Evolutionary conservation across 2,113 vertebrate species (phyloP), one percentile per base, ranked within the genome.

Genomic region (Laterallus jamaicensis): DNA sequence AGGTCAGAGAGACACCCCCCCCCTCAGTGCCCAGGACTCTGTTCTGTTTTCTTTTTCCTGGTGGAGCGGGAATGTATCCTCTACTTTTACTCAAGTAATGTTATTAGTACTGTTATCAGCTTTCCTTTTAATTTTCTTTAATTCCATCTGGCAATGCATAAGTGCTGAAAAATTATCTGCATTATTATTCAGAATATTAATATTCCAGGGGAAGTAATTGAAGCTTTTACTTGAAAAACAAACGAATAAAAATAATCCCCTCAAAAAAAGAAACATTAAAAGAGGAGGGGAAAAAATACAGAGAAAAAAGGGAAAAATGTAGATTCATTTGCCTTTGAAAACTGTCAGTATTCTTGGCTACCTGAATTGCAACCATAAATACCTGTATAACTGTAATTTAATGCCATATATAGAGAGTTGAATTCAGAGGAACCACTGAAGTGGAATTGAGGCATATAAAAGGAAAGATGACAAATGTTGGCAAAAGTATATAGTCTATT

Each of bases 171-270:
- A 95, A 69, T 87, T 62, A 66, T 67, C 40, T 86, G 9, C 24
- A 49, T 80, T 93, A 15, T 37, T 59, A 70, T 56, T 64, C n/a
- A 64, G 35, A 64, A 49, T 54, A 82, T 77, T 88, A 76, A 67
- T 68, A 84, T 82, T 70, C 39, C 29, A 42, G 86, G 90, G 15
- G 25, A 96, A 87, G 12, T 77, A 50, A 77, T 52, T 91, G 32
- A 64, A 88, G 37, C 50, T 80, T 92, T 94, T 80, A 37, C 66
- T 87, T 70, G 9, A 73, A 64, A 92, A 94, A 4, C 50, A 89
- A 93, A 50, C 62, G 89, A 96, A 68, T 29, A 66, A 62, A 82
- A 90, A 75, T 58, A 37, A 66, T 63, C 14, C 6, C 6, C 19
- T 71, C 7, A 26, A 42, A 67, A 67, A 92, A 44, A 63, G 10